Conservation (phyloP, 2,797 vertebrate genomes). For the Sebastolobus alascanus region DNA sequence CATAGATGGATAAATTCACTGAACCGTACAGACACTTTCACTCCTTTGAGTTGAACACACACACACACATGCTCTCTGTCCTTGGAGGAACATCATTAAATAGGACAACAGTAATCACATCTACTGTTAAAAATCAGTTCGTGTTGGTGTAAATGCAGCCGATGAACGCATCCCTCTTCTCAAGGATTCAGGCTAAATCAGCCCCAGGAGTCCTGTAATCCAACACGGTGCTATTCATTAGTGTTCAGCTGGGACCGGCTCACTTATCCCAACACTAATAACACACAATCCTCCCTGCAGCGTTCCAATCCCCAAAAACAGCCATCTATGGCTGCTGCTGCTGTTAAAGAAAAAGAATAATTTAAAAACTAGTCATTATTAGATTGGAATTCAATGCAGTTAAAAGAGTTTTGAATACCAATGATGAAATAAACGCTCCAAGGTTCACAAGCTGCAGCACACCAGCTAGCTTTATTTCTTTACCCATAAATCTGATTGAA, state of each 20-base stretch:
- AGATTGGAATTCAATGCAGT: neutral
- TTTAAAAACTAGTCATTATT: neutral
- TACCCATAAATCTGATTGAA: slow-evolving; percentile 20
- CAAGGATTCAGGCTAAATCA: slow-evolving; percentile 40
- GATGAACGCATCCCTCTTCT: slow-evolving; percentile 37
- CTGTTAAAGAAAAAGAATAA: neutral
- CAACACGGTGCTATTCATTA: slow-evolving; percentile 59
- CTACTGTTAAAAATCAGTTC: slow-evolving; percentile 39
- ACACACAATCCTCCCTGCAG: slow-evolving; percentile 22
- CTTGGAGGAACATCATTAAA: slow-evolving; percentile 48
- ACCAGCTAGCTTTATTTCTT: neutral
- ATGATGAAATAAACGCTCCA: neutral
- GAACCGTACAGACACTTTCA: slow-evolving; percentile 1
- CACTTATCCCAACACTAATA: slow-evolving; percentile 46
- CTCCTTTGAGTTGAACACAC: slow-evolving; percentile 10
- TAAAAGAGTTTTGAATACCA: neutral
- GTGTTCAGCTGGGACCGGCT: slow-evolving; percentile 41
- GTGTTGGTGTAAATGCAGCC: slow-evolving; percentile 33
- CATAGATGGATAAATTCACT: slow-evolving; percentile 21
- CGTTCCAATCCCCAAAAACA: slow-evolving; percentile 5
- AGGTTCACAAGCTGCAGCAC: slow-evolving; percentile 1
- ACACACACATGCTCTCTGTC: slow-evolving; percentile 5
- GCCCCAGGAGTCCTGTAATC: slow-evolving; percentile 58
- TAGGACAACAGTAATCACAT: slow-evolving; percentile 48
- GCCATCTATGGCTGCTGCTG: neutral